These are phyloP conservation scores for Scolopax bukidnonensis DNA, from an alignment of 2,797 vertebrate species.

Conservation along the genomic window DNA sequence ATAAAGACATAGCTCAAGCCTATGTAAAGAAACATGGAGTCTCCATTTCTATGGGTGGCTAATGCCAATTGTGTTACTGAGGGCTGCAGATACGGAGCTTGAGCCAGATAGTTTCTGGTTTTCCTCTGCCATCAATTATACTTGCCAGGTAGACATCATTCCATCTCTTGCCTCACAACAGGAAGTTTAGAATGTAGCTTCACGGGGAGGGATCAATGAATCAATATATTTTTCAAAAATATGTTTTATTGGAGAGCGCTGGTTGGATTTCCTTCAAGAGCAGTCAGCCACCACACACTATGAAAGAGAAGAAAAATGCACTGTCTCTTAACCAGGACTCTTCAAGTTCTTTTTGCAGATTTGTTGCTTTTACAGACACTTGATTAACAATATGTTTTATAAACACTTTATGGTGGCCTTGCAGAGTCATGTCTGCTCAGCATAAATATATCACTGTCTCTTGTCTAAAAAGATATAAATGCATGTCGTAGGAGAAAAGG, in stretches of 20 bases:
- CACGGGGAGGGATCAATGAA: not conserved
- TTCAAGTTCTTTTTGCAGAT: not conserved
- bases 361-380: not conserved
- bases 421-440: not conserved
- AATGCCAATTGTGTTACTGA: not conserved
- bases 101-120: not conserved
- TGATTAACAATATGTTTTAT: not conserved
- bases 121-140: not conserved
- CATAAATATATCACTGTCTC: not conserved
- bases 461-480: not conserved
- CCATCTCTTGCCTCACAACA: not conserved
- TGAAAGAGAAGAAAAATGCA: not conserved
- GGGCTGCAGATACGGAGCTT: not conserved
- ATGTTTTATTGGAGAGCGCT: not conserved
- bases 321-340: not conserved
- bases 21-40: not conserved
- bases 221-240: not conserved
- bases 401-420: slow-evolving; percentile 1
- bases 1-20: not conserved
- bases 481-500: not conserved
- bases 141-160: not conserved
- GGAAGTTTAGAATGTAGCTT: not conserved
- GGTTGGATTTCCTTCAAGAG: not conserved
- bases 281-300: not conserved
- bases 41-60: not conserved